Base-by-base conservation (phyloP, 35 echinoderm and acorn worm genomes). In the Patiria miniata region DNA sequence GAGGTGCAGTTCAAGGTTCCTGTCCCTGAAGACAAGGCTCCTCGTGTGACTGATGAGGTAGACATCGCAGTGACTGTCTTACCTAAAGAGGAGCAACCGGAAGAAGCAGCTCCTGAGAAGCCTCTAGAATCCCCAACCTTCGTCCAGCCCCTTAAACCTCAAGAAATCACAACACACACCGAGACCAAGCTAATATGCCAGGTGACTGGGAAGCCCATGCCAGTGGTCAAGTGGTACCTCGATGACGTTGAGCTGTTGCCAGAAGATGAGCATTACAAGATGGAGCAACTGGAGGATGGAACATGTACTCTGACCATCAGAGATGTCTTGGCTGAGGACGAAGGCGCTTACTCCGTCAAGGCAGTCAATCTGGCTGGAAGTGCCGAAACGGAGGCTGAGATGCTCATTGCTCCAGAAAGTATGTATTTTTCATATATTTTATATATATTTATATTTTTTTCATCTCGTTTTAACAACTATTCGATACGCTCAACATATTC, bases 121-220 rank as follows among this genome's bases (percentile, higher is more conserved):
- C 84, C 85, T 50, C 40, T 61, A 22, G 82, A 90, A 51, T 47
- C 81, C 17, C 93, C 93, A 32, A 56, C 83, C 26, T 92, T 95
- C 40, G 85, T 87, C 55, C 50, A 88, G 61, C 84, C 89, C 81
- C 78, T 86, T 39, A 88, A 37, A 22, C 80, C 87, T 52, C 73
- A 82, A 5, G 81, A 89, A 38, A 84, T 90, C 7, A 68, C 40
- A 12, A 38, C 78, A 19, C 89, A 90, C 18, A 53, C 87, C 7
- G 88, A 78, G 18, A 40, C 76, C 8, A 86, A 92, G 79, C 17
- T 95, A 29, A 85, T 69, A 37, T 56, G 86, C 58, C 91, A 95
- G 82, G 93, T 95, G 5, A 83, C 61, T 44, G 93, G 93, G 40
- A 61, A 65, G 9, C 93, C 93, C 5, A 50, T 87, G 7, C 93